Evolutionary conservation across 2,797 vertebrate species (phyloP).

Genomic region (Darevskia mixta): DNA sequence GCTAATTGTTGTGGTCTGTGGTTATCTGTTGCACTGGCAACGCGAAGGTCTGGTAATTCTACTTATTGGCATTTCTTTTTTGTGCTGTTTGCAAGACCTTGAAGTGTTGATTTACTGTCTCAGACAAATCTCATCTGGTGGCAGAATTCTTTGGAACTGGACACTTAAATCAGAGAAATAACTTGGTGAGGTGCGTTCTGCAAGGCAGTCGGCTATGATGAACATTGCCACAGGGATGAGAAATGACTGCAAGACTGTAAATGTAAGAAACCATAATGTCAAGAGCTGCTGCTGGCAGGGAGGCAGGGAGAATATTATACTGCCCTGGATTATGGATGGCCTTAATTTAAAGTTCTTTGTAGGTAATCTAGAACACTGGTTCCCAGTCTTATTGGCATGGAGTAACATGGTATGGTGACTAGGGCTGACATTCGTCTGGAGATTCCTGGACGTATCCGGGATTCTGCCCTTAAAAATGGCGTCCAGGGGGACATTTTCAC

Average conservation of each 20-base stretch:
- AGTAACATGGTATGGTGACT: no score
- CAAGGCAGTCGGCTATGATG: not conserved
- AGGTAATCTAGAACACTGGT: not conserved
- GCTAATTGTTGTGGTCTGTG: not conserved
- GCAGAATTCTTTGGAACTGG: not conserved
- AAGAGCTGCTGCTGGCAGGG: not conserved
- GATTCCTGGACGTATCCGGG: no score
- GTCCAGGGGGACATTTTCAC: accelerated
- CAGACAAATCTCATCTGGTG: not conserved
- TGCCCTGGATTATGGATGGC: not conserved
- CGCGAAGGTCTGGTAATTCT: not conserved
- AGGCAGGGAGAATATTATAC: not conserved
- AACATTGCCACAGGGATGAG: conserved; percentile 1
- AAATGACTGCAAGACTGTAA: not conserved
- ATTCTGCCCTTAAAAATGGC: no score
- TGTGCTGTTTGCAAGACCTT: not conserved
- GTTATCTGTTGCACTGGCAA: conserved; percentile 1
- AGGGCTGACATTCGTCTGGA: no score
- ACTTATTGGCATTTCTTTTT: not conserved
- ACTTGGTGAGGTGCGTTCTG: not conserved
- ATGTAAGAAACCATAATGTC: not conserved
- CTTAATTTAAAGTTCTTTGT: not conserved
- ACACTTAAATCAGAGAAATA: conserved; percentile 5
- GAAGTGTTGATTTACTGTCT: not conserved
- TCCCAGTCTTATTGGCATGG: no score